A percentile compares a stretch with the other conserved stretches of the same genome.
phyloP scores from a whole-genome alignment of 2,888 invertebrate species.

The Auanema sp. region DNA sequence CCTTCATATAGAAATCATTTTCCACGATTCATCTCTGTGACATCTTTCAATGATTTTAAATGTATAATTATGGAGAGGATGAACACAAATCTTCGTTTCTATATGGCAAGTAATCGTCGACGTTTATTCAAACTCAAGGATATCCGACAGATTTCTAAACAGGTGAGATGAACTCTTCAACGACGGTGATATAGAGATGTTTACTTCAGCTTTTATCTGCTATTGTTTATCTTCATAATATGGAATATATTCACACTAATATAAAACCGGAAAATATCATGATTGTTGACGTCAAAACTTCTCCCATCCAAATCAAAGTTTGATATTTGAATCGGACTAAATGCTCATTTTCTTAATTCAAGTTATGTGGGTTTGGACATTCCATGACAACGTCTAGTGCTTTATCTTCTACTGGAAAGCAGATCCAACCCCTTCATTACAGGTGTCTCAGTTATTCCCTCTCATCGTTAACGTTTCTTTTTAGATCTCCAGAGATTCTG shows the following conservation, averaged over 20 bases:
- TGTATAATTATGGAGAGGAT: too few relatives aligned
- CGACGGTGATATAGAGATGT: too few relatives aligned
- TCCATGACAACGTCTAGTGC: background rate
- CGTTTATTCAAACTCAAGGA: too few relatives aligned
- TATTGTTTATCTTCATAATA: background rate
- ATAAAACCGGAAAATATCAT: conserved; percentile 7
- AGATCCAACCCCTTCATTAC: conserved; percentile 1
- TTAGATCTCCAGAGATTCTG: conserved; percentile 4
- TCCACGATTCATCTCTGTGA: too few relatives aligned
- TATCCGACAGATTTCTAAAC: too few relatives aligned
- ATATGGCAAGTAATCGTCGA: too few relatives aligned
- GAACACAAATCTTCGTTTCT: too few relatives aligned
- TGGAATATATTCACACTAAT: conserved; percentile 2
- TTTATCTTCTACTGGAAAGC: background rate
- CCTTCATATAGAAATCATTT: too few relatives aligned
- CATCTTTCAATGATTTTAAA: too few relatives aligned
- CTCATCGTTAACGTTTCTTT: background rate
- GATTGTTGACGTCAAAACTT: background rate
- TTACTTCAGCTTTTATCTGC: background rate
- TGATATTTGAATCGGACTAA: background rate
- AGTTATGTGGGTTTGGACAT: background rate
- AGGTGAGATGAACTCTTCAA: too few relatives aligned
- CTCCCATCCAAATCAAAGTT: background rate
- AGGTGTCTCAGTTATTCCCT: background rate
- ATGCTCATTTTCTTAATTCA: background rate